Evolutionary conservation across 2,113 vertebrate genomes (phyloP).

Genomic region (Tachysurus fulvidraco): DNA sequence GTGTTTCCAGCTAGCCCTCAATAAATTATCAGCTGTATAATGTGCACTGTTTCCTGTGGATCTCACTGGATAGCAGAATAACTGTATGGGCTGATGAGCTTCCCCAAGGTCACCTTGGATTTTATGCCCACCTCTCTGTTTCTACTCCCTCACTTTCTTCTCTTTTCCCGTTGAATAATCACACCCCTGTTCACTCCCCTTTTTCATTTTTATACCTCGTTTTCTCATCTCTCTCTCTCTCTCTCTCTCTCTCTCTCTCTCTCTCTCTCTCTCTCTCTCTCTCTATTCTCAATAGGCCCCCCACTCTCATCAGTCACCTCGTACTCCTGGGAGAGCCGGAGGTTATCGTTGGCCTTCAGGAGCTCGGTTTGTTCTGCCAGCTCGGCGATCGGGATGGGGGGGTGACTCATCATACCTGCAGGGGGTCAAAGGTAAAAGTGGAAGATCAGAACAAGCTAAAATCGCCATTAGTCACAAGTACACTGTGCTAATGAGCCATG

Average conservation of each 20-base stretch:
- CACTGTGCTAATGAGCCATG: slow-evolving; percentile 17
- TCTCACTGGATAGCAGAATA: not conserved
- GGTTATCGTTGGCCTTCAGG: slow-evolving; percentile 96
- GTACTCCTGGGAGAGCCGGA: slow-evolving; percentile 96
- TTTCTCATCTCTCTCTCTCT: not conserved
- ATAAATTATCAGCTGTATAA: slow-evolving; percentile 17
- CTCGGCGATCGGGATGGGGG: slow-evolving; percentile 88
- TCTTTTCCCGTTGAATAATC: not conserved
- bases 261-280: slow-evolving; percentile 8
- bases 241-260: not conserved
- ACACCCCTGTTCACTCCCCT: not conserved
- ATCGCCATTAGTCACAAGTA: slow-evolving; percentile 13
- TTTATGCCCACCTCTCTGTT: slow-evolving; percentile 21
- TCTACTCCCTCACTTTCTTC: not conserved
- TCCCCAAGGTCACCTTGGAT: slow-evolving; percentile 35
- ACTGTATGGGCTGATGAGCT: slow-evolving; percentile 5
- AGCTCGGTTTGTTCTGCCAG: slow-evolving; percentile 94
- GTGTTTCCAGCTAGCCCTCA: slow-evolving; percentile 8
- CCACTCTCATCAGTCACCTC: slow-evolving; percentile 78
- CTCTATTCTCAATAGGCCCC: slow-evolving; percentile 17
- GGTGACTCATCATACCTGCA: slow-evolving; percentile 93
- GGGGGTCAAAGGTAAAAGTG: slow-evolving; percentile 58
- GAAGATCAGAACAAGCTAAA: slow-evolving; percentile 17
- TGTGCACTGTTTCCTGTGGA: not conserved
- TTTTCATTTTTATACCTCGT: not conserved